Percentiles rank a stretch among this genome's conserved stretches.
Conservation (phyloP, 2,797 vertebrate species). For the Liasis olivaceus region DNA sequence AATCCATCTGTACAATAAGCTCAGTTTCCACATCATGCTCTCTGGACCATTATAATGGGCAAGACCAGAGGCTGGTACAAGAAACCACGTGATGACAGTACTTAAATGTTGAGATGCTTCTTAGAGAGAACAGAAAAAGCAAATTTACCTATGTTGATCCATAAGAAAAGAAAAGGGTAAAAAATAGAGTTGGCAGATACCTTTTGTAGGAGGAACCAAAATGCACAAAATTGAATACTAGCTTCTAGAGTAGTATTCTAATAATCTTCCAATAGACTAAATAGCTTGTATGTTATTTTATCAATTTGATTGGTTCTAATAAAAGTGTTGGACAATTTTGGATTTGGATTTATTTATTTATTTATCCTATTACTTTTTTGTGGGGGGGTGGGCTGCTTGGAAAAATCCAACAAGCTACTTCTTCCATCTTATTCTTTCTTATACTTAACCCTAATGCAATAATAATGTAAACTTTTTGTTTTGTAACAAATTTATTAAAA, state of each 20-base stretch:
- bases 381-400: background rate
- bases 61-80: background rate
- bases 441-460: background rate
- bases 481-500: conserved; percentile 58
- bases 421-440: background rate
- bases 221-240: background rate
- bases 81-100: background rate
- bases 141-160: background rate
- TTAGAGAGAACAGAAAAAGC: background rate
- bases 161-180: background rate
- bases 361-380: background rate
- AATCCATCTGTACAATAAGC: background rate
- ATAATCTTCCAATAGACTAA: too few relatives aligned
- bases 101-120: background rate
- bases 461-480: background rate
- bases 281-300: background rate
- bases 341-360: background rate
- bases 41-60: background rate
- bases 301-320: background rate
- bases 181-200: background rate
- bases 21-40: background rate
- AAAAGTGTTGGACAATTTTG: background rate
- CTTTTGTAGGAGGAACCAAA: background rate
- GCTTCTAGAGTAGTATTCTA: too few relatives aligned
- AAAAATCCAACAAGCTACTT: background rate